Conservation (phyloP, 2,888 invertebrate genomes). For the Phasia obesa region DNA sequence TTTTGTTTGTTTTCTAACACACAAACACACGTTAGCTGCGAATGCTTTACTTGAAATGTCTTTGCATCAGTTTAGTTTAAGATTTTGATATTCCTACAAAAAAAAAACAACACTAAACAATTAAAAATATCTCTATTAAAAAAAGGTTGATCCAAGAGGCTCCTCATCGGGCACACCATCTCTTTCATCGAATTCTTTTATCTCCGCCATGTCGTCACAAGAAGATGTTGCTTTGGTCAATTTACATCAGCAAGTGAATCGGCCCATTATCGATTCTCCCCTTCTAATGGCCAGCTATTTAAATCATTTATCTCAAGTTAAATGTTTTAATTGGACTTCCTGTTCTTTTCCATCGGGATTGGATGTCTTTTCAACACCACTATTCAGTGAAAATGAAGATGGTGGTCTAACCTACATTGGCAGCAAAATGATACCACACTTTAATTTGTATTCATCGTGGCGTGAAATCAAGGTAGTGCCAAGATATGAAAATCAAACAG, state of each 20-base stretch:
- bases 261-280: conserved; percentile 96
- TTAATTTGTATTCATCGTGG: conserved; percentile 84
- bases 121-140: conserved; percentile 25
- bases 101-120: neutral
- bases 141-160: conserved; percentile 81
- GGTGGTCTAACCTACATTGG: conserved; percentile 90
- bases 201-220: conserved; percentile 95
- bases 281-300: conserved; percentile 97
- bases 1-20: neutral
- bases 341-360: conserved; percentile 88
- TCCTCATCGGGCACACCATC: conserved; percentile 91
- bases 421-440: conserved; percentile 88
- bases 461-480: conserved; percentile 82
- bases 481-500: conserved; percentile 80
- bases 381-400: conserved; percentile 90
- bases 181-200: conserved; percentile 92
- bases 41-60: conserved; percentile 62
- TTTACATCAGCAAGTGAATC: conserved; percentile 95
- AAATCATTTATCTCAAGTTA: conserved; percentile 93
- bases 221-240: conserved; percentile 96
- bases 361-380: conserved; percentile 90
- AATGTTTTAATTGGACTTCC: conserved; percentile 87
- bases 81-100: neutral
- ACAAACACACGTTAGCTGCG: conserved; percentile 44
- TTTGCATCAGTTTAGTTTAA: conserved; percentile 64